Percentiles rank a stretch among this genome's conserved stretches.
Conservation (phyloP, 30 jellyfish, hydroid and myxozoan genomes). For the Rhopilema esculentum region DNA sequence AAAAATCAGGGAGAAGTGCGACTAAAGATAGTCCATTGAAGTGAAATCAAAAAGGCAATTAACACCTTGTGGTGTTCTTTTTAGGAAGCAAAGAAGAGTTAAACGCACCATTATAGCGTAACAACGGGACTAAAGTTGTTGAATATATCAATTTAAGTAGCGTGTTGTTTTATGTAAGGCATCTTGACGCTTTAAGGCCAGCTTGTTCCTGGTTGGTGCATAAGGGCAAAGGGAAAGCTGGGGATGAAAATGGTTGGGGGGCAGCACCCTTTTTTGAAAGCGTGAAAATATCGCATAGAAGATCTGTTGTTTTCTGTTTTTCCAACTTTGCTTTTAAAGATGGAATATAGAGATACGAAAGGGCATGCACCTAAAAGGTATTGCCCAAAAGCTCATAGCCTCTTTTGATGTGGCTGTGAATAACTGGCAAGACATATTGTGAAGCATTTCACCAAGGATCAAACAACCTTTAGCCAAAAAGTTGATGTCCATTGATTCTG, state of each 20-base stretch:
- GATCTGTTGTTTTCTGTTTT: too few relatives aligned
- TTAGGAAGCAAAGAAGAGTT: slow-evolving; percentile 19
- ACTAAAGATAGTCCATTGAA: slow-evolving; percentile 15
- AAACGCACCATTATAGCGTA: neutral
- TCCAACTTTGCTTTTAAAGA: too few relatives aligned
- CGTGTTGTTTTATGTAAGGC: neutral
- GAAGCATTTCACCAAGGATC: neutral
- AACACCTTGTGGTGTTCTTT: slow-evolving; percentile 8
- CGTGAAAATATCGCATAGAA: too few relatives aligned
- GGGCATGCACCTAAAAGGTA: too few relatives aligned
- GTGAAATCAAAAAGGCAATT: neutral
- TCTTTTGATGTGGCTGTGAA: neutral
- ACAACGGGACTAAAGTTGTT: neutral
- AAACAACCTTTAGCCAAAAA: neutral
- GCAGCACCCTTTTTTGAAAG: too few relatives aligned
- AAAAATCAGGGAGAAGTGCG: neutral
- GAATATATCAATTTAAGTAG: neutral
- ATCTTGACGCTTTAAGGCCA: neutral
- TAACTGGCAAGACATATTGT: neutral
- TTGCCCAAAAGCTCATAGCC: neutral
- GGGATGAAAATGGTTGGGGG: too few relatives aligned
- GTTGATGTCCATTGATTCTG: slow-evolving; percentile 46
- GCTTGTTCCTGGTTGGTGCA: neutral
- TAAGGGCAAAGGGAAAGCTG: too few relatives aligned
- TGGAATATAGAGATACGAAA: too few relatives aligned